Base-by-base conservation (phyloP, 2,888 invertebrate species). In the Smittia aterrima region DNA sequence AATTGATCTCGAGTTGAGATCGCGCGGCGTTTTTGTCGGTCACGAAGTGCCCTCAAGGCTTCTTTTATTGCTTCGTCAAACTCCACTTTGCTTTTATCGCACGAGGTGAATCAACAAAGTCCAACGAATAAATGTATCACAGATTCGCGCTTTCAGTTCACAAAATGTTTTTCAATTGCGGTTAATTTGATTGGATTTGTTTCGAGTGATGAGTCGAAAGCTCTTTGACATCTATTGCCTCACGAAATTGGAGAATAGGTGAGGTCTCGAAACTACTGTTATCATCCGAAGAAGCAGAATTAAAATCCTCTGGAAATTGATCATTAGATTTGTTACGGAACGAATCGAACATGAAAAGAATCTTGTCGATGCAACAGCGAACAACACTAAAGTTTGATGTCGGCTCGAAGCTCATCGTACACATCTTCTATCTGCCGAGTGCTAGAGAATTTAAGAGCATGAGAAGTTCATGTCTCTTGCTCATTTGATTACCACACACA, bases 401-500 rank as follows among this genome's bases (percentile, higher is more conserved):
- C 47, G 47, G 47, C 16, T 47, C 16, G 47, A 47, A 47, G 47
- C 47, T n/a, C 16, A 47, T 47, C n/a, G n/a, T n/a, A n/a, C n/a
- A n/a, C n/a, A n/a, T n/a, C 3, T 47, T 47, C n/a, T n/a, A n/a
- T 22, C 58, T 22, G 58, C 11, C n/a, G 16, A 47, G n/a, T n/a
- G 38, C 38, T 38, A 11, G 47, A n/a, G 64, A 64, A 72, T 72
- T 72, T 58, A 72, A 72, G 54, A 54, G 58, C 62, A 62, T 22
- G 62, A 54, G 72, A 72, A 72, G 72, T 72, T 72, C 72, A 72
- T 72, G 72, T 58, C 72, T 72, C 54, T 54, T 41, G 25, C 72
- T 32, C 62, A 16, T 72, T 70, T 72, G 72, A 72, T 72, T 72
- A 40, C 72, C 72, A 72, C 72, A 72, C 72, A 72, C 72, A 53